phyloP scores from a whole-genome alignment of 2,888 invertebrate genomes.

The Corythucha ciliata region DNA sequence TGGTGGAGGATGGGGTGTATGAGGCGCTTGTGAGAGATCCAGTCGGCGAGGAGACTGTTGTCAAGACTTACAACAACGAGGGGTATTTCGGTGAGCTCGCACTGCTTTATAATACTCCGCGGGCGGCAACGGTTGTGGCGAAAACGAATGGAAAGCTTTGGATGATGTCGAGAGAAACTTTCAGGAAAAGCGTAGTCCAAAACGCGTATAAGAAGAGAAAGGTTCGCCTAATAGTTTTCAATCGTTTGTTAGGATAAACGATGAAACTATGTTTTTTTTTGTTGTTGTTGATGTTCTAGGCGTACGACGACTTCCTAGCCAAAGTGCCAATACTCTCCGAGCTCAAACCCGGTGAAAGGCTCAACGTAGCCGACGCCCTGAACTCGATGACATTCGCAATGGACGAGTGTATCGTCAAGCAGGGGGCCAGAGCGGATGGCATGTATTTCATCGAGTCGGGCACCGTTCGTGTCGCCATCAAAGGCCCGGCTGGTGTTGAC shows the following conservation, averaged over 20 bases:
- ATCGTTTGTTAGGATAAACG: too few species aligned
- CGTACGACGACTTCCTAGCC: slow-evolving; percentile 88
- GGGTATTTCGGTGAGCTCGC: slow-evolving; percentile 96
- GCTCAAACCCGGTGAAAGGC: slow-evolving; percentile 87
- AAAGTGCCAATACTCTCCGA: slow-evolving; percentile 92
- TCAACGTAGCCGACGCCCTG: slow-evolving; percentile 93
- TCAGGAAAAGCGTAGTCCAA: slow-evolving; percentile 89
- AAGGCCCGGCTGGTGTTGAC: not conserved
- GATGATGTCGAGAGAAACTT: slow-evolving; percentile 96
- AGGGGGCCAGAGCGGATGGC: slow-evolving; percentile 88
- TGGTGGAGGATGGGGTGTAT: slow-evolving; percentile 57
- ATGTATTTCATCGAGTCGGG: slow-evolving; percentile 98
- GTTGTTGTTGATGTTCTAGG: too few species aligned
- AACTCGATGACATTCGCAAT: slow-evolving; percentile 63
- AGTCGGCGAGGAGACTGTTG: not conserved
- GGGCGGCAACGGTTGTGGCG: slow-evolving; percentile 84
- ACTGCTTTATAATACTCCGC: slow-evolving; percentile 96
- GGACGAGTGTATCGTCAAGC: slow-evolving; percentile 79
- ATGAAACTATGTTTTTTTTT: too few species aligned
- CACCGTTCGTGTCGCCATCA: slow-evolving; percentile 65
- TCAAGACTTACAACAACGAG: slow-evolving; percentile 59
- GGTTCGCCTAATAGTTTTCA: too few species aligned
- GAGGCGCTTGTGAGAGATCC: not conserved
- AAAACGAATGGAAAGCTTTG: slow-evolving; percentile 76
- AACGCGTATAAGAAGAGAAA: slow-evolving; percentile 94